Conservation (phyloP, 2,797 vertebrate species). For the Scomberomorus guttatus region DNA sequence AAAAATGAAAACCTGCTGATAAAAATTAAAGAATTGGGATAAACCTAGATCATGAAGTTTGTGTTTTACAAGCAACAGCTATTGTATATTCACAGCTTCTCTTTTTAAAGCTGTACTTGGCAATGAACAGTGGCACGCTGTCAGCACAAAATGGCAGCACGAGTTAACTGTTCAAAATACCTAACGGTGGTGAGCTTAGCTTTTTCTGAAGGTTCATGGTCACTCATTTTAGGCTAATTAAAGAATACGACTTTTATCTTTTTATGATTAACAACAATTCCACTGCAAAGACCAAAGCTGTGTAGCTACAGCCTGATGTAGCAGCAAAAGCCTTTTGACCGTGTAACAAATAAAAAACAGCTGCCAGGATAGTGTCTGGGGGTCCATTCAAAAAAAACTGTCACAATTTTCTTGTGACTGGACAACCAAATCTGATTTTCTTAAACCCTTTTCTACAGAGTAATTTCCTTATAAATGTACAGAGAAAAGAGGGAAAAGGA, state of each 20-base stretch:
- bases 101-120: slow-evolving; percentile 1
- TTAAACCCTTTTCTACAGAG: too few species aligned
- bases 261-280: not conserved
- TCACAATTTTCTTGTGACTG: too few species aligned
- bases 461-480: too few species aligned
- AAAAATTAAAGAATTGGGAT: slow-evolving; percentile 10
- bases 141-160: slow-evolving; percentile 14
- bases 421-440: too few species aligned
- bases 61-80: slow-evolving; percentile 24
- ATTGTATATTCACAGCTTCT: slow-evolving; percentile 1
- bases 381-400: too few species aligned
- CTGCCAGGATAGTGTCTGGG: not conserved
- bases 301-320: not conserved
- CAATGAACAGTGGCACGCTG: not conserved
- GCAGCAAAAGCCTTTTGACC: not conserved
- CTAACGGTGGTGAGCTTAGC: not conserved
- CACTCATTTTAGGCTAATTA: not conserved
- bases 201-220: not conserved
- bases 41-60: slow-evolving; percentile 4
- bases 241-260: not conserved
- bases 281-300: too few species aligned
- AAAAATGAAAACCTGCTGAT: slow-evolving; percentile 14
- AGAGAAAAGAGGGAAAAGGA: too few species aligned
- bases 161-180: not conserved
- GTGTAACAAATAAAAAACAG: not conserved